A percentile compares a stretch with the other conserved stretches of the same genome.
Conservation (phyloP, 2,113 vertebrate genomes). For the Copsychus sechellarum region DNA sequence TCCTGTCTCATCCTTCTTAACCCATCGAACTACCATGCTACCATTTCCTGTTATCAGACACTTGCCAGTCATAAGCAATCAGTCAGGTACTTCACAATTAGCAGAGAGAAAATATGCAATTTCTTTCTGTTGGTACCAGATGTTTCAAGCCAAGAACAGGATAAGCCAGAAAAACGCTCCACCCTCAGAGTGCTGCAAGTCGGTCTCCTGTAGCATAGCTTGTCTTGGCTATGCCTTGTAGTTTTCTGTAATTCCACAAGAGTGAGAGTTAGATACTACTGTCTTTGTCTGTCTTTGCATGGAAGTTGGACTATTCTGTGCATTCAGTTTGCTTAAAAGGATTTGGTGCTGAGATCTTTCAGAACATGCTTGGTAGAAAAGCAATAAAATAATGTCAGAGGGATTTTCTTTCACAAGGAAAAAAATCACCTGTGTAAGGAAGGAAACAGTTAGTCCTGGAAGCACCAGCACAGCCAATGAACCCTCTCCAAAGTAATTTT, state of each 20-base stretch:
- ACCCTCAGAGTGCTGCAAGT: not conserved
- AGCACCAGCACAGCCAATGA: not conserved
- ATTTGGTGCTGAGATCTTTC: not conserved
- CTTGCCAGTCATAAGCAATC: slow-evolving; percentile 34
- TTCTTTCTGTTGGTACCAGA: not conserved
- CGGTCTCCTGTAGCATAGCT: not conserved
- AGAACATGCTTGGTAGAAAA: not conserved
- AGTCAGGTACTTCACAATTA: slow-evolving; percentile 33
- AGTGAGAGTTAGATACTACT: not conserved
- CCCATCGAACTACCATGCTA: not conserved
- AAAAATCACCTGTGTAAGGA: not conserved
- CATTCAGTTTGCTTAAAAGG: not conserved
- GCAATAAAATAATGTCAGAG: not conserved
- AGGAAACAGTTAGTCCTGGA: not conserved
- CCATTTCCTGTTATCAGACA: slow-evolving; percentile 35
- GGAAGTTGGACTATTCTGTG: not conserved
- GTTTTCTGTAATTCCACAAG: not conserved
- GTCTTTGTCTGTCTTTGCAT: not conserved
- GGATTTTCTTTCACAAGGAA: not conserved
- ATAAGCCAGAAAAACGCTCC: not conserved
- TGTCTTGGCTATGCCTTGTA: not conserved
- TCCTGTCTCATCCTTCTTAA: slow-evolving; percentile 11
- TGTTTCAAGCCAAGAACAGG: not conserved
- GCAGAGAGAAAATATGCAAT: not conserved
- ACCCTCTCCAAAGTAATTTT: not conserved